Base-by-base conservation (phyloP, 2,113 vertebrate genomes). In the Octodon degus region DNA sequence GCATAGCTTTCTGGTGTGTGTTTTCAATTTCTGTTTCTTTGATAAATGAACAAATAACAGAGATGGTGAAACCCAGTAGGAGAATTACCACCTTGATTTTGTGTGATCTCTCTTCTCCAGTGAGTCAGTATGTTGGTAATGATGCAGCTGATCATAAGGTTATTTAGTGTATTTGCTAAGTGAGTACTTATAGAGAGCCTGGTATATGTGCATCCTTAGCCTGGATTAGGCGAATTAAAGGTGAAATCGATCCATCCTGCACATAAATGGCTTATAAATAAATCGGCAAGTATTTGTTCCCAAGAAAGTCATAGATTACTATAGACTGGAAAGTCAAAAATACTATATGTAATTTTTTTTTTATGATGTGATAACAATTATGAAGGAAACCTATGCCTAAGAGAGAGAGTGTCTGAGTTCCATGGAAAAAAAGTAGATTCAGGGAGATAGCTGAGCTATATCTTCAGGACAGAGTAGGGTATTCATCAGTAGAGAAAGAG, bases 11-110 rank as follows among this genome's bases (percentile, higher is more conserved):
- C 94, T 50, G 83, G 25, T 89, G 58, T 82, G n/a, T 89, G 43
- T 96, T 97, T 96, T 97, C 96, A 95, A 97, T 95, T 98, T 97
- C 96, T 96, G 13, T 96, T 97, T 89, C 95, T 98, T 98, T 97
- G 96, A 97, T 95, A 97, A 77, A 16, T 90, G 76, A 94, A 95
- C 80, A 97, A 97, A 96, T 94, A 93, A 25, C 85, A 53, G 72
- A 94, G 81, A 90, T 81, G 92, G 47, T 76, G 84, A 97, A 97
- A 96, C 85, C 55, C 32, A 95, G 63, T 20, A 83, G 55, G 53
- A 88, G 74, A 96, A 95, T 88, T 86, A 62, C 92, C 96, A 96
- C 40, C 93, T 91, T 83, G 85, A 60, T 96, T 94, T 97, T 94
- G 74, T 95, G 72, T 96, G 91, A 95, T 86, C 55, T 88, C 30